A percentile compares a stretch with the other conserved stretches of the same genome.
Conservation (phyloP, 2,113 vertebrate species). For the Lontra canadensis region DNA sequence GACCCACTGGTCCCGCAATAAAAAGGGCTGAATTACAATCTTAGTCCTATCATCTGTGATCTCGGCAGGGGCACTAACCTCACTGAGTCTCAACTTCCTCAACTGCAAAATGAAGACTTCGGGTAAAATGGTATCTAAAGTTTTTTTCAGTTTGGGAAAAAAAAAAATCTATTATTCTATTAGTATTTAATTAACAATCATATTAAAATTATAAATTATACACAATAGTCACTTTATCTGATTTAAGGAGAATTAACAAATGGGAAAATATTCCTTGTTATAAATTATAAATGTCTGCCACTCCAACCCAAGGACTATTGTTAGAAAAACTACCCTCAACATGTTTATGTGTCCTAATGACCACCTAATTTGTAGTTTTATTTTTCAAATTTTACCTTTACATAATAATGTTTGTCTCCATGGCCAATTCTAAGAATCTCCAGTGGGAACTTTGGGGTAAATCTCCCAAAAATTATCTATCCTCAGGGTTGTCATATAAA, state of each 20-base stretch:
- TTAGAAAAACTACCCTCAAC: background rate
- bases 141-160: background rate
- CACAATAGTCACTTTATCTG: background rate
- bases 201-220: conserved; percentile 17
- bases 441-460: background rate
- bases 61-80: background rate
- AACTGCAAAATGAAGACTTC: background rate
- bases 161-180: background rate
- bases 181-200: background rate
- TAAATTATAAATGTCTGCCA: background rate
- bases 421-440: background rate
- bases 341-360: background rate
- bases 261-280: background rate
- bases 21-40: background rate
- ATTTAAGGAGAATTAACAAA: background rate
- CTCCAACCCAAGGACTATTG: background rate
- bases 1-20: background rate
- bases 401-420: background rate
- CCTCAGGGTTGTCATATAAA: background rate
- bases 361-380: background rate
- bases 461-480: background rate
- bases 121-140: background rate
- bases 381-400: background rate
- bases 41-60: background rate
- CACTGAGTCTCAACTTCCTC: background rate